Evolutionary conservation across 2,888 invertebrate species (phyloP).

Genomic region (Hedychridium roseum): DNA sequence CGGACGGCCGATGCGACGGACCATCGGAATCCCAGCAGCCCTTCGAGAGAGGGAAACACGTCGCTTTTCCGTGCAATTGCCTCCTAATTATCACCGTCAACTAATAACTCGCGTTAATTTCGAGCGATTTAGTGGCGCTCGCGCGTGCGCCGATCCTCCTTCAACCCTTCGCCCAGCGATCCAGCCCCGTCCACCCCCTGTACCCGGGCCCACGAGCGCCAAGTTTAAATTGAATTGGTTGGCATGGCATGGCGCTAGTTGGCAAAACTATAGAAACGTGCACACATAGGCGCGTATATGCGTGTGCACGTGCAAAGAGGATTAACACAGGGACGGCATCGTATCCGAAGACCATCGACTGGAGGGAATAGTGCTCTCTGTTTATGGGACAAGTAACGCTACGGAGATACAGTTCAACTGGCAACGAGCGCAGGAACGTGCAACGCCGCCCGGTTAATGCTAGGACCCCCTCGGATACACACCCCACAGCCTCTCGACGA

Average conservation of each 20-base stretch:
- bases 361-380: slow-evolving; percentile 57
- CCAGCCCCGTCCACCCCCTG: slow-evolving; percentile 14
- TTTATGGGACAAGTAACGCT: slow-evolving; percentile 59
- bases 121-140: slow-evolving; percentile 57
- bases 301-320: slow-evolving; percentile 13
- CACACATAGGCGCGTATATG: slow-evolving; percentile 30
- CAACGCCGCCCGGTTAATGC: slow-evolving; percentile 35
- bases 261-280: slow-evolving; percentile 54
- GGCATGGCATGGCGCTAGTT: slow-evolving; percentile 54
- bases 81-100: slow-evolving; percentile 60
- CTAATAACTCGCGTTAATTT: slow-evolving; percentile 64
- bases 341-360: slow-evolving; percentile 62
- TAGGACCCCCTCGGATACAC: slow-evolving; percentile 1
- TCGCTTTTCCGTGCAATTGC: slow-evolving; percentile 62
- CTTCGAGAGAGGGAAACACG: slow-evolving; percentile 24
- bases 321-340: slow-evolving; percentile 31
- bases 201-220: slow-evolving; percentile 26
- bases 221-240: slow-evolving; percentile 64
- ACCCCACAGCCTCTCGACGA: slow-evolving; percentile 17
- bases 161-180: slow-evolving; percentile 5
- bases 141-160: slow-evolving; percentile 44
- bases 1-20: slow-evolving; percentile 9
- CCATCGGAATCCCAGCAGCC: slow-evolving; percentile 25
- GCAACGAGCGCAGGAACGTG: slow-evolving; percentile 50
- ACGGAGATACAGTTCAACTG: slow-evolving; percentile 58